These are phyloP conservation scores for Rhinogobio ventralis DNA, from an alignment of 2,797 vertebrate species.

Conservation along the genomic window DNA sequence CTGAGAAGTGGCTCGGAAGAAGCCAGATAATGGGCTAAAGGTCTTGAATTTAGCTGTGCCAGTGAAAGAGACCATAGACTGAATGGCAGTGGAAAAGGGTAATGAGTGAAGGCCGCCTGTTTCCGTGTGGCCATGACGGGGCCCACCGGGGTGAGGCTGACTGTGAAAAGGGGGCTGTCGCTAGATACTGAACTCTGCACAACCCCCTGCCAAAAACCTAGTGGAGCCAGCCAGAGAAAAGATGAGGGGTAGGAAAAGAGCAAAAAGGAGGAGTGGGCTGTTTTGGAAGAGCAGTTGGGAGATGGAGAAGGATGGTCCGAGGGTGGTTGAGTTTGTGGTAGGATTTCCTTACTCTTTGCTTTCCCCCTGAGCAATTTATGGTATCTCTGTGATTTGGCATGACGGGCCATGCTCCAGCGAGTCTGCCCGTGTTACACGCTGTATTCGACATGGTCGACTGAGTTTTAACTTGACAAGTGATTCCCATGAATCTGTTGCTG, in stretches of 20 bases:
- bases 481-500: constrained; percentile 72
- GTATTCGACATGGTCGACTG: constrained; percentile 68
- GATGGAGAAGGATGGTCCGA: constrained; percentile 51
- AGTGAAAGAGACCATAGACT: constrained; percentile 18
- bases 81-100: constrained; percentile 52
- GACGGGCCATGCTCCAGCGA: constrained; percentile 67
- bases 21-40: constrained; percentile 24
- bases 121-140: constrained; percentile 48
- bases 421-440: constrained; percentile 66
- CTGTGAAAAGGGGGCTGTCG: constrained; percentile 69
- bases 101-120: constrained; percentile 67
- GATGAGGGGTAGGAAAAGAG: constrained; percentile 51
- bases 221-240: constrained; percentile 73
- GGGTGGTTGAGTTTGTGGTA: constrained; percentile 57
- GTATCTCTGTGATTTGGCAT: constrained; percentile 68
- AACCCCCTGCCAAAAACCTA: constrained; percentile 77
- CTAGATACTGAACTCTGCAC: constrained; percentile 79
- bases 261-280: constrained; percentile 54
- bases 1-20: neutral
- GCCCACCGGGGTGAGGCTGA: constrained; percentile 59
- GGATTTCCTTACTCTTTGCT: constrained; percentile 54
- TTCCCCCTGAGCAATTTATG: constrained; percentile 59
- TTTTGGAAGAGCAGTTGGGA: constrained; percentile 57
- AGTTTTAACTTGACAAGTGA: constrained; percentile 69
- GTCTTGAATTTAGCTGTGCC: constrained; percentile 14